Base-by-base conservation (phyloP, 2,113 vertebrate genomes). In the Xyliphius kryptos region DNA sequence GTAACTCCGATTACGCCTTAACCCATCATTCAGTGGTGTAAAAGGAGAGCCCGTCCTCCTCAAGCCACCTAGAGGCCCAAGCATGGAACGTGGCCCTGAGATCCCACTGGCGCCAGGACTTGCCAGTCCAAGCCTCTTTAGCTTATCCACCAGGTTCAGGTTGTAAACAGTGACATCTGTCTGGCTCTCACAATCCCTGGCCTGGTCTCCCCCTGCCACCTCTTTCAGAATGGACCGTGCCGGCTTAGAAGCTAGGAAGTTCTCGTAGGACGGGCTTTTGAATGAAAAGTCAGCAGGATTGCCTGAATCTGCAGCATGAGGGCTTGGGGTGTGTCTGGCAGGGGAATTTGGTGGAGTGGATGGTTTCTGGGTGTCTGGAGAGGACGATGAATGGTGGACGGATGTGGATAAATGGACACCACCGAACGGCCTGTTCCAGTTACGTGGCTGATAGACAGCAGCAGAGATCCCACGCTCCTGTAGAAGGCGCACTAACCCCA, bases 401-500 rank as follows among this genome's bases (percentile, higher is more conserved):
- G 81, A 80, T 68, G 85, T 91, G 70, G 92, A 87, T 66, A 93
- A 69, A 20, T 89, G 74, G 21, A 84, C 79, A 26, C 77, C 81
- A 6, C 74, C 66, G 43, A 80, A 79, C 26, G 73, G 83, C 57
- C 73, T 43, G 68, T 94, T 89, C 88, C 89, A 90, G 70, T 86
- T 90, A 74, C 89, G 92, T 0, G 91, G 92, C 71, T 93, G 89
- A 62, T 99, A 99, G 73, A 98, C 89, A 0, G 93, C 95, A 10
- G 96, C 93, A 0, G 96, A 99, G 71, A 99, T 99, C 38, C 96
- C 96, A 44, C 89, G 83, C 75, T 99, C 96, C 81, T 99, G 97
- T 63, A 99, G 86, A 57, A 99, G 87, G 79, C 93, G 92, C 74
- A 98, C 96, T 60, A 98, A 85, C 15, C 96, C 96, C 75, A 97